phyloP scores from a whole-genome alignment of 1,140 invertebrate genomes.

The Coelopa frigida region DNA sequence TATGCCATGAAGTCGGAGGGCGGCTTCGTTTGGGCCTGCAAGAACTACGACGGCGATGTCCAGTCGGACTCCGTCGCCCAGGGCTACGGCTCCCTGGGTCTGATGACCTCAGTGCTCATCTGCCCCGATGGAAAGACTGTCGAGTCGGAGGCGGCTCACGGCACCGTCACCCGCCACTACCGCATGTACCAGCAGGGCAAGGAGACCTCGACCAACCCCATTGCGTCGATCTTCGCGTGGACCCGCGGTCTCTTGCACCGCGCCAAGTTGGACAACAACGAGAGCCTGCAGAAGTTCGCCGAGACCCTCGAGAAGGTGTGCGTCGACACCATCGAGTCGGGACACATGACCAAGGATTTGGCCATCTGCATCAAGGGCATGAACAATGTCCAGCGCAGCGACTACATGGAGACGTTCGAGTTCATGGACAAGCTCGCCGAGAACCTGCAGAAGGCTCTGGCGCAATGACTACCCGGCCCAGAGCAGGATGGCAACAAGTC shows the following conservation, averaged over 20 bases:
- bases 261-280: conserved; percentile 87
- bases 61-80: conserved; percentile 97
- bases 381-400: conserved; percentile 68
- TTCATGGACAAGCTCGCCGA: conserved; percentile 94
- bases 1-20: conserved; percentile 97
- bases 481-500: conserved; percentile 3
- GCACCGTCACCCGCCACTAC: conserved; percentile 94
- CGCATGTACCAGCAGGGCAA: conserved; percentile 90
- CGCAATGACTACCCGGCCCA: conserved; percentile 20
- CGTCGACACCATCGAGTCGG: conserved; percentile 88
- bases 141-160: conserved; percentile 96
- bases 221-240: conserved; percentile 99
- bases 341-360: conserved; percentile 97
- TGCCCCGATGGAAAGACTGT: conserved; percentile 96
- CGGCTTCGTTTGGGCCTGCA: conserved; percentile 98
- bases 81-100: conserved; percentile 83
- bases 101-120: conserved; percentile 93
- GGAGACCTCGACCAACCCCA: conserved; percentile 96
- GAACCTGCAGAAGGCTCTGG: conserved; percentile 72
- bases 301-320: conserved; percentile 83
- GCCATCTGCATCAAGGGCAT: conserved; percentile 96
- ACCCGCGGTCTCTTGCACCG: conserved; percentile 85
- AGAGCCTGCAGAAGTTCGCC: conserved; percentile 67
- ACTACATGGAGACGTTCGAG: conserved; percentile 96
- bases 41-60: conserved; percentile 99